These are phyloP conservation scores for Saccostrea cuccullata DNA, from an alignment of 1,140 invertebrate genomes.

Conservation along the genomic window DNA sequence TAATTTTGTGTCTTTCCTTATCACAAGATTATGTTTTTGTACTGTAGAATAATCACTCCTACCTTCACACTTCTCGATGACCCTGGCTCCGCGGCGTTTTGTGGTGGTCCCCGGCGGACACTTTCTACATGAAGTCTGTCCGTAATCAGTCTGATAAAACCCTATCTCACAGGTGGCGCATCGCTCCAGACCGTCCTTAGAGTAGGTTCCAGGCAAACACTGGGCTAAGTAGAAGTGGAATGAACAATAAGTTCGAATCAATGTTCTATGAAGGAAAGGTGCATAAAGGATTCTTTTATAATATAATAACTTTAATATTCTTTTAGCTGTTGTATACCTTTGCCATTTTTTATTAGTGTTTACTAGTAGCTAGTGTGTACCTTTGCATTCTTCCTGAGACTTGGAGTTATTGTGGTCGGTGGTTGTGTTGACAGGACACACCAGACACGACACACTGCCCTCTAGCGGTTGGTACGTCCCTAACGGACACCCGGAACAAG, in stretches of 20 bases:
- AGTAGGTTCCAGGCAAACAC: constrained; percentile 81
- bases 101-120: constrained; percentile 97
- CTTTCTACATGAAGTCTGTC: constrained; percentile 83
- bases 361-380: constrained; percentile 72
- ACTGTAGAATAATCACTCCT: no score
- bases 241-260: no score
- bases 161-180: constrained; percentile 83
- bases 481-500: constrained; percentile 91
- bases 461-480: constrained; percentile 88
- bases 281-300: no score
- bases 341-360: no score
- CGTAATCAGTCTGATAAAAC: constrained; percentile 83
- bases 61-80: constrained; percentile 83
- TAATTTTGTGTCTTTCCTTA: neutral
- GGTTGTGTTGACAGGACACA: constrained; percentile 83
- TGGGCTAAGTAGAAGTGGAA: constrained; percentile 72
- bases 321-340: no score
- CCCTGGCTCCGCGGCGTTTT: constrained; percentile 87
- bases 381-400: constrained; percentile 82
- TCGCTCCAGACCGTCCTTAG: constrained; percentile 79
- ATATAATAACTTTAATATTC: no score
- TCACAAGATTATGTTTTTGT: constrained; percentile 5
- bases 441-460: constrained; percentile 81
- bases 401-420: constrained; percentile 82
- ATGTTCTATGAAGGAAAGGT: no score